Percentiles rank a stretch among this genome's conserved stretches.
These are phyloP conservation scores for Syndactyla subalaris DNA, from an alignment of 2,797 vertebrate species.

Conservation along the genomic window DNA sequence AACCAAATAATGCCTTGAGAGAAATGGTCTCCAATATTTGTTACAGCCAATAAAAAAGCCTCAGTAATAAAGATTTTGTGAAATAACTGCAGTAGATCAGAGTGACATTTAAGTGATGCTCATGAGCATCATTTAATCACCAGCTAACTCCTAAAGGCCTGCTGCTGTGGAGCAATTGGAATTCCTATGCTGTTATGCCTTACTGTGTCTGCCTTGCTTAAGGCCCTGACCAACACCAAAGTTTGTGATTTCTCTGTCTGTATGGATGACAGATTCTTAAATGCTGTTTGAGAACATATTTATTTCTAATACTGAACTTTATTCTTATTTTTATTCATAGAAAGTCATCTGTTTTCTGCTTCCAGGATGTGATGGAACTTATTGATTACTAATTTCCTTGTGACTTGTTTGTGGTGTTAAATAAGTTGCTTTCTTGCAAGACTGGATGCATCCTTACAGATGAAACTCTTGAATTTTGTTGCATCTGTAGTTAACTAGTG, in stretches of 20 bases:
- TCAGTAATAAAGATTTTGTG: conserved; percentile 18
- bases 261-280: not conserved
- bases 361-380: not conserved
- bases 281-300: not conserved
- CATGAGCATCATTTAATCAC: conserved; percentile 28
- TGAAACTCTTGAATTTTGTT: not conserved
- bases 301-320: not conserved
- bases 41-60: not conserved
- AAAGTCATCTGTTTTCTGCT: not conserved
- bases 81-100: conserved; percentile 42
- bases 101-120: conserved; percentile 40
- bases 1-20: not conserved
- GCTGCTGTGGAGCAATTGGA: not conserved
- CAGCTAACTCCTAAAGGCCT: not conserved
- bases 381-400: not conserved
- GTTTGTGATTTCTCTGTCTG: not conserved
- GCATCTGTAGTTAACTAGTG: not conserved
- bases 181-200: not conserved
- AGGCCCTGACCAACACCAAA: not conserved
- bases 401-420: not conserved
- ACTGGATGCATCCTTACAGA: not conserved
- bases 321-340: not conserved
- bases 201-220: not conserved
- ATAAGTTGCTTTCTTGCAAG: not conserved
- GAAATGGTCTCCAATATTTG: not conserved